Evolutionary conservation across 2,888 invertebrate genomes (phyloP).

Genomic region (Xestia ashworthii): DNA sequence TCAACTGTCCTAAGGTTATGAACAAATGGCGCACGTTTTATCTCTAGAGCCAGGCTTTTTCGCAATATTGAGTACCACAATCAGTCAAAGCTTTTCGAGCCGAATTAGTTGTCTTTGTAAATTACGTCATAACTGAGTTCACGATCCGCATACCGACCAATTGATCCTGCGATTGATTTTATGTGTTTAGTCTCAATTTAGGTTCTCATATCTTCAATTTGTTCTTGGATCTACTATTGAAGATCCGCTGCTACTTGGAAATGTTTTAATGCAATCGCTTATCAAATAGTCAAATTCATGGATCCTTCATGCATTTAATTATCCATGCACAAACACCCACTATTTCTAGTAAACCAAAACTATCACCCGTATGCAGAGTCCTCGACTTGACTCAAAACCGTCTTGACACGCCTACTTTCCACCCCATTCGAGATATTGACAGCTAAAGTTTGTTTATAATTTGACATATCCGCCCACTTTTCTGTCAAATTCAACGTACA

Average conservation of each 20-base stretch:
- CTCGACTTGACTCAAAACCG: too few relatives aligned
- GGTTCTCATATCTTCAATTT: background rate
- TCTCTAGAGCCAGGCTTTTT: conserved; percentile 47
- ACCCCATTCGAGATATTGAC: too few relatives aligned
- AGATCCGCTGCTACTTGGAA: background rate
- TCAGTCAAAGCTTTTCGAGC: conserved; percentile 46
- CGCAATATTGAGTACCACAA: conserved; percentile 50
- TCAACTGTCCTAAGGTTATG: conserved; percentile 20
- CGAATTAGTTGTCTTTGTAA: conserved; percentile 31
- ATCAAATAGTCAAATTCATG: background rate
- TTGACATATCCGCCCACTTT: too few relatives aligned
- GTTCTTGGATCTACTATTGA: background rate
- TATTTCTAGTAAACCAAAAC: background rate
- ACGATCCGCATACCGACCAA: conserved; percentile 11
- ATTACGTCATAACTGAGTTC: conserved; percentile 41
- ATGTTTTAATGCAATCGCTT: background rate
- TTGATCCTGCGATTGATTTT: conserved; percentile 20
- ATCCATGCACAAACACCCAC: background rate
- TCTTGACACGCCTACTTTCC: too few relatives aligned
- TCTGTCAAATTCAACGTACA: too few relatives aligned
- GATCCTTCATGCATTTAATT: background rate
- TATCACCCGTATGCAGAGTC: too few relatives aligned
- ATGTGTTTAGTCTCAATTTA: background rate
- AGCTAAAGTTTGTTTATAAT: too few relatives aligned
- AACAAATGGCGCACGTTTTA: conserved; percentile 54